A percentile compares a stretch with the other conserved stretches of the same genome.
Evolutionary conservation across 2,888 invertebrate species (phyloP).

Genomic region (Celastrina argiolus): DNA sequence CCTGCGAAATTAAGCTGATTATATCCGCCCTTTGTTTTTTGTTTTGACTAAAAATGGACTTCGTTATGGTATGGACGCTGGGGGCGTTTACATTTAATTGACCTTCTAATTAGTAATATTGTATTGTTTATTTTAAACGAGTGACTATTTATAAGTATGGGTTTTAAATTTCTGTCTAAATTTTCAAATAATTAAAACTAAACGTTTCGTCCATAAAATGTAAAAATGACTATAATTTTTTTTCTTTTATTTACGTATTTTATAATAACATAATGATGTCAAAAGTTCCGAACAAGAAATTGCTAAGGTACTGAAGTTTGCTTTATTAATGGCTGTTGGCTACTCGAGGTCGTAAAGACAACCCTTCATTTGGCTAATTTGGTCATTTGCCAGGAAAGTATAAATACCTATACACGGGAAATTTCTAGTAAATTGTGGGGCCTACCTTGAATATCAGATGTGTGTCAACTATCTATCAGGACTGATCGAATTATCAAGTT

Average conservation of each 20-base stretch:
- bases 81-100: background rate
- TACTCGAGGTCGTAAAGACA: background rate
- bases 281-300: background rate
- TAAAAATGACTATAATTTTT: no score
- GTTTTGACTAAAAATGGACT: constrained; percentile 4
- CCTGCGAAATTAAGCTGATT: constrained; percentile 5
- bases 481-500: constrained; percentile 3
- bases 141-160: background rate
- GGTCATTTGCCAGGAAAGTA: constrained; percentile 6
- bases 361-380: background rate
- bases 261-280: no score
- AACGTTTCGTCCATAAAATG: no score
- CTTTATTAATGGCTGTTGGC: background rate
- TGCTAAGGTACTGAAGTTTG: background rate
- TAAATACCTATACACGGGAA: background rate
- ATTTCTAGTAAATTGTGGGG: background rate
- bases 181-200: no score
- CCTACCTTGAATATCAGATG: background rate
- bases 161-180: no score
- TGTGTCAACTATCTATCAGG: background rate
- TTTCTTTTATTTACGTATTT: no score
- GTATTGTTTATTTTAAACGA: background rate
- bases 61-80: background rate
- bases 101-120: background rate
- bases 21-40: background rate